A percentile compares a stretch with the other conserved stretches of the same genome.
Conservation (phyloP, 2,797 vertebrate species). For the Diglossa cyanea region DNA sequence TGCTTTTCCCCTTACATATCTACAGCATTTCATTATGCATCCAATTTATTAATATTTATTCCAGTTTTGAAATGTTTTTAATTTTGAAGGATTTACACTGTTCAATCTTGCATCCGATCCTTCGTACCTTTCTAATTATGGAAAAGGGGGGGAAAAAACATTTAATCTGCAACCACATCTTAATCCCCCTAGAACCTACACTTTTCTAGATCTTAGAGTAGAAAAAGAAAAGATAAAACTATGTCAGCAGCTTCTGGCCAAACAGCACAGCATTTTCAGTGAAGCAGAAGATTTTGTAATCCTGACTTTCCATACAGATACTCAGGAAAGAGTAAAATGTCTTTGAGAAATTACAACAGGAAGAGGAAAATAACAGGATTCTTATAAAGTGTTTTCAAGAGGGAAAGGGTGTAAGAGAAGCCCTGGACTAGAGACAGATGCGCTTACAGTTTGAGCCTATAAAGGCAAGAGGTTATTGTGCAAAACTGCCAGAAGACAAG, state of each 20-base stretch:
- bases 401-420: not conserved
- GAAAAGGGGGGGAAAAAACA: not conserved
- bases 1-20: constrained; percentile 63
- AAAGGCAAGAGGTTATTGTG: not conserved
- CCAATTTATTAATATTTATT: constrained; percentile 77
- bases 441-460: not conserved
- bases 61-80: constrained; percentile 67
- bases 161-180: constrained; percentile 12
- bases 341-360: not conserved
- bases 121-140: constrained; percentile 48
- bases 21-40: constrained; percentile 71
- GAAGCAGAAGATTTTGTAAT: not conserved
- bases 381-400: not conserved
- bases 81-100: constrained; percentile 68
- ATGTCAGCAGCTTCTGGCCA: not conserved
- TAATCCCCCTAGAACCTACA: constrained; percentile 19
- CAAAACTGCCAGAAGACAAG: not conserved
- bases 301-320: not conserved
- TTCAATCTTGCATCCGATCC: constrained; percentile 54
- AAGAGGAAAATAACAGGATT: not conserved
- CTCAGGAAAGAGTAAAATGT: not conserved
- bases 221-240: not conserved
- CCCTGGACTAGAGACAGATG: not conserved
- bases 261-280: not conserved
- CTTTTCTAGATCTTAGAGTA: constrained; percentile 9